These are phyloP conservation scores for Cassiopea xamachana DNA, from an alignment of 30 jellyfish, hydroid and myxozoan species.

Conservation along the genomic window DNA sequence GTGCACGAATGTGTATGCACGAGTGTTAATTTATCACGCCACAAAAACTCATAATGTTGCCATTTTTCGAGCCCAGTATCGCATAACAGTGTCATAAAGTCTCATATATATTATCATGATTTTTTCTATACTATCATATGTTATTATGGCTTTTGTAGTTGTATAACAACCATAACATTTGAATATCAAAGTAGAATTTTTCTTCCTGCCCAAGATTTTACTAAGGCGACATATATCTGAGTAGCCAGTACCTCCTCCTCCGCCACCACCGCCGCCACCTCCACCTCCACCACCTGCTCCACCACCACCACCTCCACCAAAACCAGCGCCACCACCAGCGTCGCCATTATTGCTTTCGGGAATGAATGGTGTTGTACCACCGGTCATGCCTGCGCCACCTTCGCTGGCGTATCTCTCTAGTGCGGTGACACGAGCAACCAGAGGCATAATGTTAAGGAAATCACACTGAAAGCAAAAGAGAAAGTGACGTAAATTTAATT, in stretches of 20 bases:
- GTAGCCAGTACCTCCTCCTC: conserved; percentile 80
- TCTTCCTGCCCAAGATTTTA: no score
- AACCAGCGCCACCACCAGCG: conserved; percentile 87
- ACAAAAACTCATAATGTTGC: no score
- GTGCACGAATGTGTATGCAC: no score
- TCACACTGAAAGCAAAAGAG: conserved; percentile 80
- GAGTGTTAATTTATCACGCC: no score
- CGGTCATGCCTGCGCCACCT: conserved; percentile 99
- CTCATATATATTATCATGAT: no score
- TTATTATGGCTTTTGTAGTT: no score
- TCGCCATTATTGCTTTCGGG: conserved; percentile 71
- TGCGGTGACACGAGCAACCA: conserved; percentile 98
- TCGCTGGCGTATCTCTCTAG: conserved; percentile 98
- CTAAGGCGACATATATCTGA: neutral
- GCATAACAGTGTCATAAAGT: no score
- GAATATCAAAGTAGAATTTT: no score
- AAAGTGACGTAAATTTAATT: neutral
- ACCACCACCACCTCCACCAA: conserved; percentile 95
- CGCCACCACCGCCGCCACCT: conserved; percentile 92
- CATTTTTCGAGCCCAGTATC: no score
- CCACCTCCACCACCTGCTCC: conserved; percentile 99
- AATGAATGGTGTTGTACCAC: conserved; percentile 77
- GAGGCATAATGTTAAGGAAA: conserved; percentile 95
- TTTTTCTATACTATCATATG: no score
- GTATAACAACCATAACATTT: no score